Conservation (phyloP, 1,140 invertebrate species). For the Protaetia brevitarsis region DNA sequence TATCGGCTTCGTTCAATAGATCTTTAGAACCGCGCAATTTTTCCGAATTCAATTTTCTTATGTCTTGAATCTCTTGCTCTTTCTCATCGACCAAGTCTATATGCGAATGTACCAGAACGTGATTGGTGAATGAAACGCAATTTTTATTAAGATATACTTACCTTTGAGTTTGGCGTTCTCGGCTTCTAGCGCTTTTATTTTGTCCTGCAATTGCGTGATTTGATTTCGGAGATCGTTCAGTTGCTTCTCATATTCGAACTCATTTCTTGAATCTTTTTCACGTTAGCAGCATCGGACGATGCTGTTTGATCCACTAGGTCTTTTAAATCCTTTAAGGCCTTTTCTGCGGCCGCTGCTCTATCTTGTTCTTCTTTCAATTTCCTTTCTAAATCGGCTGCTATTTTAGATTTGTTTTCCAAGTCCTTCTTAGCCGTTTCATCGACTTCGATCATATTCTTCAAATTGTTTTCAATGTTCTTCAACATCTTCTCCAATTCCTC, state of each 20-base stretch:
- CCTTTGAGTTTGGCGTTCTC: constrained; percentile 16
- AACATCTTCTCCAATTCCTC: constrained; percentile 16
- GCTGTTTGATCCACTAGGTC: neutral
- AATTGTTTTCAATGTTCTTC: constrained; percentile 4
- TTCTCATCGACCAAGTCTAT: neutral
- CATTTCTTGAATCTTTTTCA: constrained; percentile 20
- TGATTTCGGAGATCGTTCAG: constrained; percentile 11
- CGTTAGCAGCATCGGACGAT: neutral
- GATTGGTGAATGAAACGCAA: neutral
- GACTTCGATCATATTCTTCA: constrained; percentile 2
- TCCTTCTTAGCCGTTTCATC: constrained; percentile 1
- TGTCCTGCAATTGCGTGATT: neutral
- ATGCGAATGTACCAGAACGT: neutral
- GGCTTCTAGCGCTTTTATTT: constrained; percentile 5
- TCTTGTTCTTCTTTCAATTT: neutral
- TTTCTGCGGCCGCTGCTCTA: neutral
- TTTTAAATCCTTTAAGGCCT: constrained; percentile 4
- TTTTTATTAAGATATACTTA: constrained; percentile 6
- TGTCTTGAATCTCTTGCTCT: neutral
- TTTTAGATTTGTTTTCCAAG: constrained; percentile 9
- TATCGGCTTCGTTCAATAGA: neutral
- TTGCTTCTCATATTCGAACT: neutral
- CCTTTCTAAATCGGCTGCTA: neutral
- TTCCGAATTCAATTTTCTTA: neutral
- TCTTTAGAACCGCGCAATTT: neutral